These are phyloP conservation scores for Scaptodrosophila latifasciaeformis DNA, from an alignment of 2,888 invertebrate genomes.

Conservation along the genomic window DNA sequence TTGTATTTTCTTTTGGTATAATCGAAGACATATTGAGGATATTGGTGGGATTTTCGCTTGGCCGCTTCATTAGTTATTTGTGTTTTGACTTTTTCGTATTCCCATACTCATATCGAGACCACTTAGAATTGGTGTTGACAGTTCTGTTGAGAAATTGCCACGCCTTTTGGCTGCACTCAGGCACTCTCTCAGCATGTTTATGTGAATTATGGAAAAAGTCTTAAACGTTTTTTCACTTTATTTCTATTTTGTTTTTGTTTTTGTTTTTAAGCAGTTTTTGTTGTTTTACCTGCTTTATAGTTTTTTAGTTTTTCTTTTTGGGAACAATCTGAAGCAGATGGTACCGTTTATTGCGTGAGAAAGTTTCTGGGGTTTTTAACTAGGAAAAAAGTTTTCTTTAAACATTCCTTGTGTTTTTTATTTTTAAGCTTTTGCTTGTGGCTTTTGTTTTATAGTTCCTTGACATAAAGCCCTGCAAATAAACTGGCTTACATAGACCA, in stretches of 20 bases:
- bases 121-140: slow-evolving; percentile 73
- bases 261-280: too few species aligned
- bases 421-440: too few species aligned
- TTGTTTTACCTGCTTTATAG: too few species aligned
- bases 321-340: too few species aligned
- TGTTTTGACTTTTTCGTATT: slow-evolving; percentile 12
- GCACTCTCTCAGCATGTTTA: slow-evolving; percentile 33
- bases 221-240: slow-evolving; percentile 40
- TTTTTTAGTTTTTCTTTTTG: too few species aligned
- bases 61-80: slow-evolving; percentile 29
- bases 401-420: too few species aligned
- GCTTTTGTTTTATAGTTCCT: too few species aligned
- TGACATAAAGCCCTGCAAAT: too few species aligned
- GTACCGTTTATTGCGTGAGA: slow-evolving; percentile 59
- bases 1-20: slow-evolving; percentile 11
- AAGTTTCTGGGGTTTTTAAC: too few species aligned
- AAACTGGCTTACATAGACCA: too few species aligned
- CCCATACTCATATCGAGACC: slow-evolving; percentile 40
- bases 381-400: too few species aligned
- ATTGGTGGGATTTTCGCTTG: slow-evolving; percentile 5
- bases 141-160: slow-evolving; percentile 69
- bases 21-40: slow-evolving; percentile 35
- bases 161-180: slow-evolving; percentile 15
- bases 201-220: slow-evolving; percentile 48
- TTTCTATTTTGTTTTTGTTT: not conserved